Evolutionary conservation across 2,888 invertebrate species (phyloP), one percentile per base, ranked within the genome.

Genomic region (Lomographa bimaculata): DNA sequence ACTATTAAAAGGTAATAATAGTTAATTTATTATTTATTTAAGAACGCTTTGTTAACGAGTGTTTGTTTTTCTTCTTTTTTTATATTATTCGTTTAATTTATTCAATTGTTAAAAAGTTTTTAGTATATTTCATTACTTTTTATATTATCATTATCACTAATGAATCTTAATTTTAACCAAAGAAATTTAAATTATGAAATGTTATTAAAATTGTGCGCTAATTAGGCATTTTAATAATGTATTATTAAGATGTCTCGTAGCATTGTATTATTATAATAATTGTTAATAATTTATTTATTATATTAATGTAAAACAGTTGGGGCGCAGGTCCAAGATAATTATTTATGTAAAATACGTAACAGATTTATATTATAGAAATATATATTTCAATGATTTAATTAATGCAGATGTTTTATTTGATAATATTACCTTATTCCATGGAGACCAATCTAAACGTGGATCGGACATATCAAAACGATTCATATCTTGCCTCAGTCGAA

Each of bases 371-470:
- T 64, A 80, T 74, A 79, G 72, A 79, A 75, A 75, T 81, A 81
- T 82, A 81, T 82, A 81, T 81, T 81, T 77, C 79, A 78, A 80
- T 45, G 73, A 80, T 69, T 76, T 78, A 78, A 80, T 78, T 75
- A 78, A 72, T 69, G 25, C 4, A 35, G 6, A 21, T 59, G 67
- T 73, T 73, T 73, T 57, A 69, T 68, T 70, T 64, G n/a, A n/a
- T n/a, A n/a, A n/a, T n/a, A n/a, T n/a, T n/a, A n/a, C n/a, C n/a
- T n/a, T n/a, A n/a, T n/a, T n/a, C n/a, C n/a, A n/a, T n/a, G n/a
- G n/a, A n/a, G n/a, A n/a, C n/a, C n/a, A n/a, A n/a, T n/a, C n/a
- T n/a, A n/a, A n/a, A n/a, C n/a, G n/a, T n/a, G n/a, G n/a, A n/a
- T n/a, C n/a, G n/a, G n/a, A n/a, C n/a, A n/a, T n/a, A n/a, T n/a